Evolutionary conservation across 2,888 invertebrate species (phyloP).

Genomic region (Drosophila ezoana): DNA sequence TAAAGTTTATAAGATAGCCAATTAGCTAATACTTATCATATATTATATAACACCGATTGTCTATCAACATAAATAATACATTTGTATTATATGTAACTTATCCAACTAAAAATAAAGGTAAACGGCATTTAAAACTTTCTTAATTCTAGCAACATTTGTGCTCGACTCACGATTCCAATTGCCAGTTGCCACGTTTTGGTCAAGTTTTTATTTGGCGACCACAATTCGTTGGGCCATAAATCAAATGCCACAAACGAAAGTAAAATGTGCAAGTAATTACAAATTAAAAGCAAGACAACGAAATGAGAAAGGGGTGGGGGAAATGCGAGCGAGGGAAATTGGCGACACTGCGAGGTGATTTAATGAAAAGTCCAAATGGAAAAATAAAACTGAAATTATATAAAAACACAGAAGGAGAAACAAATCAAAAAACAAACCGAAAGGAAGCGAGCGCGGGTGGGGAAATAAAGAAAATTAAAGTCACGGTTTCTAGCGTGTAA

Average conservation of each 20-base stretch:
- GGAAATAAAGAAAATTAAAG: conserved; percentile 76
- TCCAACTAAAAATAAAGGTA: neutral
- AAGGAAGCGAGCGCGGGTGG: conserved; percentile 18
- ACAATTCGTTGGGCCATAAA: conserved; percentile 66
- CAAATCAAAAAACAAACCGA: conserved; percentile 63
- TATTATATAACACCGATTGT: too few relatives aligned
- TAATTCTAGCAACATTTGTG: conserved; percentile 48
- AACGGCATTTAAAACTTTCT: conserved; percentile 33
- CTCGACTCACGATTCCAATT: conserved; percentile 72
- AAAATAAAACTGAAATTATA: conserved; percentile 73
- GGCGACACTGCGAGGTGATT: conserved; percentile 71
- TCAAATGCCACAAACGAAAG: conserved; percentile 74
- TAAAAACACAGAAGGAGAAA: conserved; percentile 52
- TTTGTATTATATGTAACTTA: neutral
- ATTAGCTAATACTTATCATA: too few relatives aligned
- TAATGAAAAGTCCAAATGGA: conserved; percentile 72
- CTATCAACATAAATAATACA: too few relatives aligned
- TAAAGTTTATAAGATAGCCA: too few relatives aligned
- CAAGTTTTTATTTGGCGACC: conserved; percentile 52
- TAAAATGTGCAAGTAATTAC: conserved; percentile 73
- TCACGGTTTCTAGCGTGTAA: conserved; percentile 82
- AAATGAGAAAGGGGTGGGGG: conserved; percentile 1
- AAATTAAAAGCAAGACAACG: conserved; percentile 63
- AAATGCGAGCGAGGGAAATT: conserved; percentile 36
- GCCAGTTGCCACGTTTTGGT: conserved; percentile 59